phyloP scores from a whole-genome alignment of 2,797 vertebrate genomes.

The Cuculus canorus region DNA sequence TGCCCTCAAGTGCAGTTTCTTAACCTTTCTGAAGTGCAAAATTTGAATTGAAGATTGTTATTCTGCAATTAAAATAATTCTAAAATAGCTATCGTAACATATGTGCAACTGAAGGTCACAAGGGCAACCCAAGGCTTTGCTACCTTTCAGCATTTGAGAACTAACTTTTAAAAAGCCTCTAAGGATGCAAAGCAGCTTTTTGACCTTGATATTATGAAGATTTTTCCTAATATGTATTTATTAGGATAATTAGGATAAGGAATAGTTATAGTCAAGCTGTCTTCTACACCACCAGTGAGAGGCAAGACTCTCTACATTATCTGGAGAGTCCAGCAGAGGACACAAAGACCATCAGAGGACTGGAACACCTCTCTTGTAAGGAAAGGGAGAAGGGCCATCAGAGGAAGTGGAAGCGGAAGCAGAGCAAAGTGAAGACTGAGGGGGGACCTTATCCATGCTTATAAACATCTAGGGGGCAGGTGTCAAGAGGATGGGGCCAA shows the following conservation, averaged over 20 bases:
- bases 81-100: neutral
- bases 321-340: too few relatives aligned
- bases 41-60: neutral
- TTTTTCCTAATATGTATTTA: neutral
- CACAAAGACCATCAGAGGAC: too few relatives aligned
- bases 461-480: too few relatives aligned
- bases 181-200: neutral
- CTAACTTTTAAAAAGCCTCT: neutral
- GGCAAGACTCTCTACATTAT: neutral
- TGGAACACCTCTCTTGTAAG: too few relatives aligned
- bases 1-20: neutral
- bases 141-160: neutral
- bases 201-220: neutral
- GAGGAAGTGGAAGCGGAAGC: too few relatives aligned
- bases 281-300: neutral
- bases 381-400: too few relatives aligned
- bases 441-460: too few relatives aligned
- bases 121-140: neutral
- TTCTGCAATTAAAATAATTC: constrained; percentile 45
- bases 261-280: neutral
- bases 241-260: too few relatives aligned
- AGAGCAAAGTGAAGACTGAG: too few relatives aligned
- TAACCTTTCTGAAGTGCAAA: constrained; percentile 35
- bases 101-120: neutral
- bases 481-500: too few relatives aligned